Percentiles rank a stretch among this genome's conserved stretches.
Conservation (phyloP, 1,140 invertebrate species). For the Diabrotica virgifera region DNA sequence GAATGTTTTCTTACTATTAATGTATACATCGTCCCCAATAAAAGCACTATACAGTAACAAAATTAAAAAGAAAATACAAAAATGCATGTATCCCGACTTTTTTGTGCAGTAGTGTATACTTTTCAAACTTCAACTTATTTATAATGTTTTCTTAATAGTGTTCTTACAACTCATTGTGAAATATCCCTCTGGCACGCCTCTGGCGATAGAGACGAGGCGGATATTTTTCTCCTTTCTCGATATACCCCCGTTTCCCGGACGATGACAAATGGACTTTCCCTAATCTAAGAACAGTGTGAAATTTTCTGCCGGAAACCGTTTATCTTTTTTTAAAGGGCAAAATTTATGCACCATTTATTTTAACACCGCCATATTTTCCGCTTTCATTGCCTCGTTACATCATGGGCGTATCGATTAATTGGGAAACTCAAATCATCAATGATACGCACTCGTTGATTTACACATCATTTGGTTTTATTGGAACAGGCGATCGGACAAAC, state of each 20-base stretch:
- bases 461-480: no score
- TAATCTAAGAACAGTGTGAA: conserved; percentile 8
- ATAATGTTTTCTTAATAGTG: no score
- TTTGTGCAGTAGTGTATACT: no score
- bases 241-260: not conserved
- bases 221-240: not conserved
- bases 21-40: no score
- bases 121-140: no score
- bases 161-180: no score
- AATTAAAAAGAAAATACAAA: no score
- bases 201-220: not conserved
- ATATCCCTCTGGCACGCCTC: not conserved
- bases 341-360: conserved; percentile 11
- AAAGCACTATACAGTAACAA: no score
- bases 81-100: no score
- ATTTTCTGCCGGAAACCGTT: conserved; percentile 3
- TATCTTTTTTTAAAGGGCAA: conserved; percentile 7
- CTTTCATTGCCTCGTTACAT: not conserved
- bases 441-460: no score
- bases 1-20: no score
- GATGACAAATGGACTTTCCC: conserved; percentile 7
- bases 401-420: not conserved
- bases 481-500: no score
- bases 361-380: conserved; percentile 9
- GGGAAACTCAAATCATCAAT: not conserved